A percentile compares a stretch with the other conserved stretches of the same genome.
Conservation (phyloP, 2,113 vertebrate genomes). For the Lophochroa leadbeateri region DNA sequence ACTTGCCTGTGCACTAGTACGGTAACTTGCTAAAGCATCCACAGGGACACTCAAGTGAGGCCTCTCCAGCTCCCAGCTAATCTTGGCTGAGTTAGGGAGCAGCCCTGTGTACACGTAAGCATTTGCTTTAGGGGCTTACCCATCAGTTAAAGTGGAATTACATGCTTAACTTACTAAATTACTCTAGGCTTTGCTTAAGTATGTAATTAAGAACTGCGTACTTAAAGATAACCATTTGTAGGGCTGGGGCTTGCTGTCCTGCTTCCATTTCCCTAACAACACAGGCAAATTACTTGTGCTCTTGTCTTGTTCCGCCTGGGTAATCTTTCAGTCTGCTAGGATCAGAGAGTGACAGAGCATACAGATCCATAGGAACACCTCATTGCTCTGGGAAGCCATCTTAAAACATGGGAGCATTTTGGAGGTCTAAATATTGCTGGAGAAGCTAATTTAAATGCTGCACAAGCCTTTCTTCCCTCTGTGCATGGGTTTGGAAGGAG, state of each 20-base stretch:
- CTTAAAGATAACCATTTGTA: slow-evolving; percentile 1
- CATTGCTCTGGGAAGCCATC: background rate
- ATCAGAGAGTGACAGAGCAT: background rate
- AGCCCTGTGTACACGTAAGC: background rate
- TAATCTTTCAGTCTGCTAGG: background rate
- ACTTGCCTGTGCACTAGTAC: background rate
- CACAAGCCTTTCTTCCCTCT: background rate
- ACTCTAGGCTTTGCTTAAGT: background rate
- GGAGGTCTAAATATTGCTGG: background rate
- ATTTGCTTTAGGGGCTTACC: background rate
- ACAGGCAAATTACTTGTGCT: background rate
- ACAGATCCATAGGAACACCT: background rate
- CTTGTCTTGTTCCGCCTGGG: background rate
- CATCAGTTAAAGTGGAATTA: slow-evolving; percentile 39
- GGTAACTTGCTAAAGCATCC: background rate
- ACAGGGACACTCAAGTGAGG: fast-evolving
- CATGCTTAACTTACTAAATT: slow-evolving; percentile 50
- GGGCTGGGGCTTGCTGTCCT: background rate
- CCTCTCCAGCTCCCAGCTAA: background rate
- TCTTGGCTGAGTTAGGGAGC: background rate
- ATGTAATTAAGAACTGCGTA: slow-evolving; percentile 16
- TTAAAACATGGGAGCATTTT: background rate
- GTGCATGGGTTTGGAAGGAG: background rate
- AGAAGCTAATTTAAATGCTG: background rate
- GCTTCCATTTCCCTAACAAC: background rate